These are phyloP conservation scores for Pseudanteris insignis DNA, from an alignment of 2,888 invertebrate species.

Conservation along the genomic window DNA sequence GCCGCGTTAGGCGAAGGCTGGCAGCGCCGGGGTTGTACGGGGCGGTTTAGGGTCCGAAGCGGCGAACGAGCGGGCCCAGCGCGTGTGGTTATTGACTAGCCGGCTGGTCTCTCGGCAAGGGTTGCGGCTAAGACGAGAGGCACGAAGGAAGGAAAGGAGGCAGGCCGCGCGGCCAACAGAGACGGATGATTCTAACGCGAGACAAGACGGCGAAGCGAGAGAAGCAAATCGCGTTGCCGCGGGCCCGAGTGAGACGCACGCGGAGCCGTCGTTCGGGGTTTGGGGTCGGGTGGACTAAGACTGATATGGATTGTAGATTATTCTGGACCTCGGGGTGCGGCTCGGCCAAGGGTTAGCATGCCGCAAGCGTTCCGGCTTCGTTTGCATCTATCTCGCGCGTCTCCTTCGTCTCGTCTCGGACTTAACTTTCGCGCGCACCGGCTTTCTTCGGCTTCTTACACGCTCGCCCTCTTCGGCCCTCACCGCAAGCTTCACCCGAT, in stretches of 20 bases:
- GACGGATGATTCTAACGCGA: conserved; percentile 46
- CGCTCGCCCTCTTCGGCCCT: too few species aligned
- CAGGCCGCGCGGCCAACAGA: conserved; percentile 47
- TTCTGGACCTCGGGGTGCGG: conserved; percentile 66
- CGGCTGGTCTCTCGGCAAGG: conserved; percentile 53
- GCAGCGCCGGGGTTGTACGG: conserved; percentile 51
- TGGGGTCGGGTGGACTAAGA: conserved; percentile 60
- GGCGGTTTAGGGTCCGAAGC: conserved; percentile 56
- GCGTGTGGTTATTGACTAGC: conserved; percentile 65
- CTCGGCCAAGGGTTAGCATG: conserved; percentile 60
- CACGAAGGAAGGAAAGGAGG: conserved; percentile 40
- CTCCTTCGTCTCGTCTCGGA: conserved; percentile 1
- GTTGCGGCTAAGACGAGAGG: conserved; percentile 65
- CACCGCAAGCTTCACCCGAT: conserved; percentile 49
- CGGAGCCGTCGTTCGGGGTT: conserved; percentile 56
- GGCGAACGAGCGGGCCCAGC: conserved; percentile 52
- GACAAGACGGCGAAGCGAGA: conserved; percentile 39
- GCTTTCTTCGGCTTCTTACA: conserved; percentile 18
- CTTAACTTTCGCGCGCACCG: conserved; percentile 6
- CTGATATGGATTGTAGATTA: conserved; percentile 68
- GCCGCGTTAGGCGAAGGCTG: conserved; percentile 46
- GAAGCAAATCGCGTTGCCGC: conserved; percentile 15
- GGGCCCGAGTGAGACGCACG: conserved; percentile 22
- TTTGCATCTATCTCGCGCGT: conserved; percentile 17
- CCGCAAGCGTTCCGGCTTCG: conserved; percentile 44